phyloP scores from a whole-genome alignment of 2,113 vertebrate genomes.

The Onychostruthus taczanowskii region DNA sequence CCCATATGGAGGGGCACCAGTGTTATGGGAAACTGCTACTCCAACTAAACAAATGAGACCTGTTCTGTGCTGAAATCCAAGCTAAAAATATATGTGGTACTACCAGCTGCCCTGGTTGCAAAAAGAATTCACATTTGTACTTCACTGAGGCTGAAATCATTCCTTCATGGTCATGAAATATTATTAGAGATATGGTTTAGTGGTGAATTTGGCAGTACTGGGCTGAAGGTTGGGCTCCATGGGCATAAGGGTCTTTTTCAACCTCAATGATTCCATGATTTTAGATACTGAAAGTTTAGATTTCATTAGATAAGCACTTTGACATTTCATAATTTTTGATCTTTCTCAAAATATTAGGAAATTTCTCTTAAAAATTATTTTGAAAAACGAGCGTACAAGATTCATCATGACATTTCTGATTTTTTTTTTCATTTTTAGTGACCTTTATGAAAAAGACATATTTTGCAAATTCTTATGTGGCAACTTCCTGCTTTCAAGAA shows the following conservation, averaged over 20 bases:
- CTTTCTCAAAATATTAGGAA: not conserved
- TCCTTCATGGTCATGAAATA: not conserved
- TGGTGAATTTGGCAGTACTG: not conserved
- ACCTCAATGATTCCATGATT: not conserved
- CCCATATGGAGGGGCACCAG: not conserved
- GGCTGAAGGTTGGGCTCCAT: not conserved
- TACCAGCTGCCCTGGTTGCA: not conserved
- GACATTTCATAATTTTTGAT: not conserved
- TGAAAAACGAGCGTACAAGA: fast-evolving
- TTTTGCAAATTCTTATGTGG: not conserved
- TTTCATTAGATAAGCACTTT: not conserved
- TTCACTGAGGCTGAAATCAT: not conserved
- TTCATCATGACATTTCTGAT: not conserved
- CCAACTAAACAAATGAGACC: not conserved
- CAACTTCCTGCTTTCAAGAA: not conserved
- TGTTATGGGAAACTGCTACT: not conserved
- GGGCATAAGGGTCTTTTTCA: not conserved
- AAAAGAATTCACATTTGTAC: not conserved
- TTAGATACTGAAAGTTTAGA: not conserved
- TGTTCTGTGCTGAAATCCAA: not conserved
- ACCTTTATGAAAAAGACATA: not conserved
- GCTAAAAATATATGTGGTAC: not conserved
- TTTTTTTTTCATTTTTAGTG: not conserved
- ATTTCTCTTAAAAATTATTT: not conserved
- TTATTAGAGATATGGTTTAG: not conserved